A percentile compares a stretch with the other conserved stretches of the same genome.
phyloP scores from a whole-genome alignment of 2,888 invertebrate genomes.

The Phengaris arion region DNA sequence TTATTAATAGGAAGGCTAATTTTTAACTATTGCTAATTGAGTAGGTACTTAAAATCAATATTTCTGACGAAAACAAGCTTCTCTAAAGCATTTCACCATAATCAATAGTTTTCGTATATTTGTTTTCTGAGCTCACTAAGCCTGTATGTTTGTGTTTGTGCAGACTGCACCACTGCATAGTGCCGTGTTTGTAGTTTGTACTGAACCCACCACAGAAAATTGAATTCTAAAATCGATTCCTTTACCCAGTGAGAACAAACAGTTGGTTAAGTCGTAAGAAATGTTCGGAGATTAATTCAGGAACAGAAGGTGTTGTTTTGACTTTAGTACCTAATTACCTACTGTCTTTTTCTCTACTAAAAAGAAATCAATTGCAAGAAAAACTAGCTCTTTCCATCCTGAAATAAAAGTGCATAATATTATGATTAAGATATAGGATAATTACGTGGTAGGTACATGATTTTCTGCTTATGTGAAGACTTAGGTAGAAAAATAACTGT shows the following conservation, averaged over 20 bases:
- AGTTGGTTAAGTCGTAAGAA: constrained; percentile 53
- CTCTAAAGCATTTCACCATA: background rate
- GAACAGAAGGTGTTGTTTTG: background rate
- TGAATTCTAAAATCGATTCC: constrained; percentile 63
- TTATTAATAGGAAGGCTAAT: too few species aligned
- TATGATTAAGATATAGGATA: too few species aligned
- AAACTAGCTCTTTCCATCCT: too few species aligned
- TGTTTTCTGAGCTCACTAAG: background rate
- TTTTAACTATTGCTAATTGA: too few species aligned
- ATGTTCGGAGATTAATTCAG: constrained; percentile 41
- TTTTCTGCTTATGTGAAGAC: too few species aligned
- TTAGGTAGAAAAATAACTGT: too few species aligned
- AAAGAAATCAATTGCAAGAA: too few species aligned
- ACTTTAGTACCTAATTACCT: background rate
- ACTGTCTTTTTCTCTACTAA: background rate
- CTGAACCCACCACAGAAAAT: constrained; percentile 43
- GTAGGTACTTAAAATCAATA: too few species aligned
- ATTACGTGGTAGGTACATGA: too few species aligned
- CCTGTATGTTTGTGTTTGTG: background rate
- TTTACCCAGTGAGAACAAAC: constrained; percentile 56
- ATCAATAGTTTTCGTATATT: background rate
- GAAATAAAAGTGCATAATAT: too few species aligned
- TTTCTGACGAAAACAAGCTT: background rate
- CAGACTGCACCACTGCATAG: background rate
- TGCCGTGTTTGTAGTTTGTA: constrained; percentile 1